Base-by-base conservation (phyloP, 2,797 vertebrate genomes). In the Rhinophrynus dorsalis region DNA sequence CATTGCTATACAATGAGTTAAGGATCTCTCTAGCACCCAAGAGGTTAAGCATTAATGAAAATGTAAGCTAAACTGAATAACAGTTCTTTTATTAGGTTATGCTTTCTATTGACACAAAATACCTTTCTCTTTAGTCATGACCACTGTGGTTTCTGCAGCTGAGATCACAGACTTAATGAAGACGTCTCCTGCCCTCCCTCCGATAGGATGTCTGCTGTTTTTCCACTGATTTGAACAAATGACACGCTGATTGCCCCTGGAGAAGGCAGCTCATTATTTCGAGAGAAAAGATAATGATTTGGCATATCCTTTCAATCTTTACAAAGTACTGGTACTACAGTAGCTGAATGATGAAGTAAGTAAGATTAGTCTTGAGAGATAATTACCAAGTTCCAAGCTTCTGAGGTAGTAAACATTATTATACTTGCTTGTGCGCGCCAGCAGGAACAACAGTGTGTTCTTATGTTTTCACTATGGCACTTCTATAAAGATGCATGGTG, bases 261-360 rank as follows among this genome's bases (percentile, higher is more conserved):
- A 48, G 32, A 68, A 38, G 44, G 32, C 52, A 50, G 32, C 30
- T 26, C 30, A 58, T 38, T 68, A 23, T 29, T 58, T 68, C 48
- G 51, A 38, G 55, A 68, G 66, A 15, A 13, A 23, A 59, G 66
- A 68, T 59, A 59, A 57, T 68, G 35, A 51, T 68, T 59, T 68
- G 66, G 55, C 55, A 68, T 26, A 27, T 45, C 27, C 66, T 30
- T 30, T 59, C 44, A 38, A 38, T 48, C 44, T 37, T 50, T 18
- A 50, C 32, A 59, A 40, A 35, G 47, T 59, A 50, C 11, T 59
- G 15, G 5, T 40, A 30, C 17, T 33, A 37, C 27, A 57, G 64
- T 30, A 32, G 26, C 30, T 12, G 55, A 15, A 68, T 50, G 44
- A 33, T 24, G 17, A 47, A 21, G 44, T n/a, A n/a, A n/a, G n/a